Conservation (phyloP, 2,797 vertebrate genomes). For the Melanotaenia trifasciata region DNA sequence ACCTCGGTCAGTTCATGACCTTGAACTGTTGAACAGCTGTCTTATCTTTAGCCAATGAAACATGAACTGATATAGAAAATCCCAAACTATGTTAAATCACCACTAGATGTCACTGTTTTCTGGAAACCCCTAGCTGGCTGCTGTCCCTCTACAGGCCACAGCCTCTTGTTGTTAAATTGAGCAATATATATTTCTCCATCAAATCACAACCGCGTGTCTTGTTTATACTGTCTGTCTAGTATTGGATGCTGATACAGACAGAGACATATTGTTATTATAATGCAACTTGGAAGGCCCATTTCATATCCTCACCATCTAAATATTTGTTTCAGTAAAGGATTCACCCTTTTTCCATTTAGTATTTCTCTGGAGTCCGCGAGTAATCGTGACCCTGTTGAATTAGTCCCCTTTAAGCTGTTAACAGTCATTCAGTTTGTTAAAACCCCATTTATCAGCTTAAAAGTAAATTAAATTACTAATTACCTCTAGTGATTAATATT, state of each 20-base stretch:
- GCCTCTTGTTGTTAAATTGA: constrained; percentile 15
- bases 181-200: constrained; percentile 18
- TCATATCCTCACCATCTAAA: constrained; percentile 11
- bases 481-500: constrained; percentile 71
- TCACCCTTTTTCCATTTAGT: constrained; percentile 25
- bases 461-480: constrained; percentile 70
- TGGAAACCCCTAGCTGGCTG: constrained; percentile 6
- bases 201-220: neutral
- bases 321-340: constrained; percentile 31
- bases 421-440: constrained; percentile 71
- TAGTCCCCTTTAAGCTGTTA: constrained; percentile 65
- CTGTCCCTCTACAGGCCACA: constrained; percentile 9
- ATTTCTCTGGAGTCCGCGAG: constrained; percentile 46
- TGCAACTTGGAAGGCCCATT: constrained; percentile 25
- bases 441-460: constrained; percentile 73
- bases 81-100: constrained; percentile 2
- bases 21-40: neutral
- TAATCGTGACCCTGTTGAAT: constrained; percentile 70
- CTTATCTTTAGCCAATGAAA: neutral
- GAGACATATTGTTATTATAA: neutral
- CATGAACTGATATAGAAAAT: neutral
- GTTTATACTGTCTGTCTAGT: constrained; percentile 16
- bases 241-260: constrained; percentile 17
- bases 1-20: too few species aligned
- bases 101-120: constrained; percentile 59